Evolutionary conservation across 2,797 vertebrate genomes (phyloP), one percentile per base, ranked within the genome.

Genomic region (Alectoris magna): DNA sequence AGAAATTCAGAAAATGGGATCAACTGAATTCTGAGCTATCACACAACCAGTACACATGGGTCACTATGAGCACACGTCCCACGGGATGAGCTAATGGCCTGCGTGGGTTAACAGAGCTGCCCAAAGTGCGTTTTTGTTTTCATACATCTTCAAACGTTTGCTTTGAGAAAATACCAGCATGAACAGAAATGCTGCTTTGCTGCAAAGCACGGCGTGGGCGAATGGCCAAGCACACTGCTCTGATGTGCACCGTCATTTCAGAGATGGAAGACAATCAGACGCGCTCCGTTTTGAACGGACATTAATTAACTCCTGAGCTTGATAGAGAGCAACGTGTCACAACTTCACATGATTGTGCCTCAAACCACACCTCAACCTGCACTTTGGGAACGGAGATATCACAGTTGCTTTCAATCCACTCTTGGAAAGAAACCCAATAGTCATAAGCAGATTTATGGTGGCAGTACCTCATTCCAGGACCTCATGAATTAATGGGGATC

Each of bases 1-100:
- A 68, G 87, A 82, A 91, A 84, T 76, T 89, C 36, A 81, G 88
- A 29, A 49, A 46, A 31, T 2, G 9, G 70, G 86, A 63, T 72
- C n/a, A 58, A 85, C 5, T 8, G 76, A 77, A 23, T 80, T 27
- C 31, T 62, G 90, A 72, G 69, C 2, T 70, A 23, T 3, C 62
- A 51, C 44, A n/a, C 1, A 0, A 44, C 29, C 43, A 46, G 73
- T 1, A 48, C 10, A 59, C 48, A 39, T 26, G 51, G 19, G 24
- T 76, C 64, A 29, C n/a, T 6, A 68, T 4, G 48, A 1, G 0
- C 1, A 9, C 49, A 5, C 81, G 60, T 1, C 66, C 83, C 13
- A 0, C 36, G 43, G 89, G 43, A 44, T 21, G 31, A 75, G 64
- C 75, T 84, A 26, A 68, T 1, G 41, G 63, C 74, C 81, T 19